A percentile compares a stretch with the other conserved stretches of the same genome.
Conservation (phyloP, 1,140 invertebrate genomes). For the Drosophila nigromelanica region DNA sequence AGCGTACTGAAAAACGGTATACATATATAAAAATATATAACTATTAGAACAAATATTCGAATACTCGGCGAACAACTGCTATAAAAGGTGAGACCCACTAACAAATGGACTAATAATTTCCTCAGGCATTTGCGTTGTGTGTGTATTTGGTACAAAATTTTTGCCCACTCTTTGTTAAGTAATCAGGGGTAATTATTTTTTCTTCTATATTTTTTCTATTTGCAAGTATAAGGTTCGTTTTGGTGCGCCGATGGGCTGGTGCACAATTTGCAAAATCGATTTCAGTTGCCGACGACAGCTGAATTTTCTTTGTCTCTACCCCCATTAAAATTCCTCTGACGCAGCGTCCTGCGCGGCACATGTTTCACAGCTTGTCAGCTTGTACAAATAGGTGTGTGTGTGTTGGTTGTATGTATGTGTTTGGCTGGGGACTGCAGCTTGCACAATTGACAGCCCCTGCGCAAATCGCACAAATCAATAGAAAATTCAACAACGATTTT, state of each 20-base stretch:
- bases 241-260: background rate
- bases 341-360: slow-evolving; percentile 51
- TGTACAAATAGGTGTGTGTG: slow-evolving; percentile 9
- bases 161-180: slow-evolving; percentile 62
- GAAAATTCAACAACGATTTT: slow-evolving; percentile 37
- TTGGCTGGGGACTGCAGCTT: slow-evolving; percentile 26
- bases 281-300: slow-evolving; percentile 5
- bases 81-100: slow-evolving; percentile 52
- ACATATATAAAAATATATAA: slow-evolving; percentile 38
- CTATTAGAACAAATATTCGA: slow-evolving; percentile 45
- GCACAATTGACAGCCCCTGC: slow-evolving; percentile 31
- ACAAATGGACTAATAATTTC: slow-evolving; percentile 31
- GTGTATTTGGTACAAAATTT: slow-evolving; percentile 55
- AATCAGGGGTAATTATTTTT: slow-evolving; percentile 56
- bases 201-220: slow-evolving; percentile 7
- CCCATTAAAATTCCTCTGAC: slow-evolving; percentile 36
- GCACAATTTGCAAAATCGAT: slow-evolving; percentile 68
- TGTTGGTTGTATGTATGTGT: slow-evolving; percentile 15
- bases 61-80: slow-evolving; percentile 37
- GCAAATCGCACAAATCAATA: slow-evolving; percentile 35
- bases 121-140: slow-evolving; percentile 27
- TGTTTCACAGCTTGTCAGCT: slow-evolving; percentile 11
- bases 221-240: background rate
- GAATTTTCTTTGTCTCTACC: slow-evolving; percentile 47
- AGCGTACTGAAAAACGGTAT: slow-evolving; percentile 36